Evolutionary conservation across 2,113 vertebrate species (phyloP).

Genomic region (Enhydra lutris): DNA sequence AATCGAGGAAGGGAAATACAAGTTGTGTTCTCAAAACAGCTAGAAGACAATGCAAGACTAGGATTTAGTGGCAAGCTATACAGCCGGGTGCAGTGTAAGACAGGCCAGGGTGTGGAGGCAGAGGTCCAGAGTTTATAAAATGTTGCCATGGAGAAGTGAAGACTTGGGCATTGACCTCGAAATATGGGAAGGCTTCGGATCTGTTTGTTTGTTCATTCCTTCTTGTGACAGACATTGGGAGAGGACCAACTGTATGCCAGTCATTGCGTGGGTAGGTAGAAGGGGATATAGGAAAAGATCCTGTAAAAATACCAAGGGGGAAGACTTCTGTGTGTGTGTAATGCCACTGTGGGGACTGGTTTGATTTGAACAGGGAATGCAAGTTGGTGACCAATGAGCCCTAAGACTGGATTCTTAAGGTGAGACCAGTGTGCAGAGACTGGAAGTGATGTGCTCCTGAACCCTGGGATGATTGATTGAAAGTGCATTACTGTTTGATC

Average conservation of each 20-base stretch:
- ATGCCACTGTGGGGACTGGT: background rate
- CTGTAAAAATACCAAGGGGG: background rate
- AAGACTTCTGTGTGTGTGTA: background rate
- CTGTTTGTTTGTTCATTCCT: constrained; percentile 1
- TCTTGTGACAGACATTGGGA: background rate
- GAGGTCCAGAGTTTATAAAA: background rate
- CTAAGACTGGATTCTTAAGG: background rate
- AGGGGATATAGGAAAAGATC: background rate
- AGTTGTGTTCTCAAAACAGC: background rate
- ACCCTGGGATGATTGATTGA: background rate
- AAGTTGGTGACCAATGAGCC: background rate
- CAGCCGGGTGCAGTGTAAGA: background rate
- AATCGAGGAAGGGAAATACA: background rate
- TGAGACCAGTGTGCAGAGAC: background rate
- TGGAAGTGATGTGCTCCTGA: background rate
- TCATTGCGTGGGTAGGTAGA: background rate
- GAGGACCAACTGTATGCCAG: background rate
- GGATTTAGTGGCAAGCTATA: background rate
- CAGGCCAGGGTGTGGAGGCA: background rate
- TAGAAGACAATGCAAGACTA: background rate
- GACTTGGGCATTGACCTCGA: background rate
- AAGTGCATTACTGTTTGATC: background rate
- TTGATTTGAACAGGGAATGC: background rate
- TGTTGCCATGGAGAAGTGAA: background rate
- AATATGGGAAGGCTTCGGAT: background rate